These are phyloP conservation scores for Glyphotaelius pellucidus DNA, from an alignment of 2,888 invertebrate species.

Conservation along the genomic window DNA sequence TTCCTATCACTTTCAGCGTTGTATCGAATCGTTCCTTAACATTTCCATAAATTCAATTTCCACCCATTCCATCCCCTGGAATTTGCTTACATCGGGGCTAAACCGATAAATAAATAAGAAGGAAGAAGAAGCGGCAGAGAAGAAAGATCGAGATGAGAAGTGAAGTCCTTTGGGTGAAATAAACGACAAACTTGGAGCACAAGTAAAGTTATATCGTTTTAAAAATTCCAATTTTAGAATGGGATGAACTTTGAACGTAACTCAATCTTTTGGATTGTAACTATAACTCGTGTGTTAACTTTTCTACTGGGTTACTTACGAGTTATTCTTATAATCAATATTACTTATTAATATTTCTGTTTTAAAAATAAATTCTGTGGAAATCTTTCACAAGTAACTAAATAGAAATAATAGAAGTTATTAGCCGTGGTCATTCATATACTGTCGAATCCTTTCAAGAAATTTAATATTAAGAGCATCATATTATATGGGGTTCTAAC, in stretches of 20 bases:
- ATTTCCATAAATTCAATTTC: conserved; percentile 60
- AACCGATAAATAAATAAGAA: conserved; percentile 63
- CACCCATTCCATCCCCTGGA: neutral
- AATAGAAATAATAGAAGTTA: too few species aligned
- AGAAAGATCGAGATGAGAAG: conserved; percentile 33
- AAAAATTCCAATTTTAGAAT: conserved; percentile 10
- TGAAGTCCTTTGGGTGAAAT: conserved; percentile 48
- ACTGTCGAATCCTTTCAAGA: too few species aligned
- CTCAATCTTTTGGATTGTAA: neutral
- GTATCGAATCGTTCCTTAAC: conserved; percentile 52
- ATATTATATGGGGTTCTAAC: too few species aligned
- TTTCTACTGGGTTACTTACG: neutral
- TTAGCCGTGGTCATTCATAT: too few species aligned
- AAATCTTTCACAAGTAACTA: too few species aligned
- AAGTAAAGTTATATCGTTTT: conserved; percentile 16
- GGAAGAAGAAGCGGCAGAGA: conserved; percentile 35
- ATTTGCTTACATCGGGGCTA: conserved; percentile 40
- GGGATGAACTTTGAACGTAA: neutral
- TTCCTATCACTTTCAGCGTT: conserved; percentile 45
- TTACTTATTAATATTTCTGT: too few species aligned
- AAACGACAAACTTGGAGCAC: conserved; percentile 23
- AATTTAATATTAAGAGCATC: too few species aligned
- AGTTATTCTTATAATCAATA: neutral
- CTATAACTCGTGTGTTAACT: neutral
- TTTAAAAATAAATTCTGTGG: too few species aligned